Evolutionary conservation across 2,797 vertebrate species (phyloP), one percentile per base, ranked within the genome.

Genomic region (Pempheris klunzingeri): DNA sequence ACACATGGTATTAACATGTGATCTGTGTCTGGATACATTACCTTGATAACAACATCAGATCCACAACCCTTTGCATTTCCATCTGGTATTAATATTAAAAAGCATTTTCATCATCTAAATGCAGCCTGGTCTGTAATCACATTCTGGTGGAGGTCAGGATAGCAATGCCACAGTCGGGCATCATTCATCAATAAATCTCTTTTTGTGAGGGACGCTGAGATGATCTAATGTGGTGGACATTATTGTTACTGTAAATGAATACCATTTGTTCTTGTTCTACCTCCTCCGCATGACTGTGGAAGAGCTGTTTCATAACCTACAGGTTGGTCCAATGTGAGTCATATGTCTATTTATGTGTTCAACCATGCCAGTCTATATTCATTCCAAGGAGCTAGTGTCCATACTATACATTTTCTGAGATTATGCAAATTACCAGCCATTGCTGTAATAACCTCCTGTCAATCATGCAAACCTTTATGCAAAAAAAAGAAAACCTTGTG

Each of bases 261-360:
- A 24, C 17, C 11, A n/a, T n/a, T 1, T 53, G 44, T 65, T 11
- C 0, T 50, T 41, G 38, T n/a, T 66, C n/a, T 44, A 15, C 18
- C 64, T 36, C 28, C 50, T 58, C 78, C 47, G 8, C 26, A 26
- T 67, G 36, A 60, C 17, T 57, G 54, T 22, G 43, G 15, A 65
- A 38, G 39, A 65, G 18, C 39, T 28, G 14, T 74, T 77, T 71
- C 62, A 24, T 63, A 54, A 80, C 32, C 5, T 49, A 36, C 58
- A 66, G 36, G 61, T 71, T 78, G 28, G 59, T 20, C 36, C 52
- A 60, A 20, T 9, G 20, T 71, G 81, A 78, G 66, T 73, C 77
- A 71, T 67, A 26, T 63, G 14, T 69, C 32, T 82, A 47, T 84
- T 85, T 77, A 59, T 74, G 49, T 58, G 46, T 22, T 62, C 5